These are phyloP conservation scores for Drosophila ambigua DNA, from an alignment of 1,140 invertebrate species.

Conservation along the genomic window DNA sequence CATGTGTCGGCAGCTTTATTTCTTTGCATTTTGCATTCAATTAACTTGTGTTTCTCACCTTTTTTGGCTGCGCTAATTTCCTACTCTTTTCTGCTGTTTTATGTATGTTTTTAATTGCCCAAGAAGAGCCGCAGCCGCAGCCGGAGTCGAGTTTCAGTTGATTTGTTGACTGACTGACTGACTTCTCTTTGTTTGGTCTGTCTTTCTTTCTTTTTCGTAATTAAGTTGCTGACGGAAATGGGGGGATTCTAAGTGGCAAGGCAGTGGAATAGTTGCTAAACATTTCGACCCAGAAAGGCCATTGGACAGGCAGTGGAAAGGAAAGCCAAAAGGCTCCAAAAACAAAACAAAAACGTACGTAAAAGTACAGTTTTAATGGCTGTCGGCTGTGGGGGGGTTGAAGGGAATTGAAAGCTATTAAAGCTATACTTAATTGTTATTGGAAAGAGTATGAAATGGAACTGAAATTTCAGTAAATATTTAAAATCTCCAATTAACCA, in stretches of 20 bases:
- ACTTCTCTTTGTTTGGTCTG: conserved; percentile 7
- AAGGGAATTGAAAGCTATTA: conserved; percentile 5
- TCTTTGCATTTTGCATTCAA: conserved; percentile 71
- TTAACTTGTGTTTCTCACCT: conserved; percentile 76
- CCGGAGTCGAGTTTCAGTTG: conserved; percentile 31
- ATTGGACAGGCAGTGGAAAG: conserved; percentile 38
- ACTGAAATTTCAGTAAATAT: conserved; percentile 12
- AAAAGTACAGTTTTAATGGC: conserved; percentile 36
- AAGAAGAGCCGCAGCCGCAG: conserved; percentile 1
- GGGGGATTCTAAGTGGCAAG: conserved; percentile 51
- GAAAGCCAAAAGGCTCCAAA: conserved; percentile 40
- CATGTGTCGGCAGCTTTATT: conserved; percentile 61
- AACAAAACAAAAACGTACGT: conserved; percentile 32
- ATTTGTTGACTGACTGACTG: conserved; percentile 30
- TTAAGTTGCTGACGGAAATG: conserved; percentile 56
- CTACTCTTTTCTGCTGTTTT: conserved; percentile 30
- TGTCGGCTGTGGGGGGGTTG: conserved; percentile 13
- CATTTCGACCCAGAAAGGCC: conserved; percentile 67
- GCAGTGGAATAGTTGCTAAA: conserved; percentile 65
- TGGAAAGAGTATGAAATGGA: conserved; percentile 30
- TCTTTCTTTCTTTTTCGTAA: conserved; percentile 34
- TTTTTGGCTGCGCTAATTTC: conserved; percentile 62
- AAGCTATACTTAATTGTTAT: conserved; percentile 27
- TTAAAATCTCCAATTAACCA: conserved; percentile 9
- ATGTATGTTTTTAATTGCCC: conserved; percentile 59